Conservation (phyloP, 2,797 vertebrate genomes). For the Podarcis lilfordi region DNA sequence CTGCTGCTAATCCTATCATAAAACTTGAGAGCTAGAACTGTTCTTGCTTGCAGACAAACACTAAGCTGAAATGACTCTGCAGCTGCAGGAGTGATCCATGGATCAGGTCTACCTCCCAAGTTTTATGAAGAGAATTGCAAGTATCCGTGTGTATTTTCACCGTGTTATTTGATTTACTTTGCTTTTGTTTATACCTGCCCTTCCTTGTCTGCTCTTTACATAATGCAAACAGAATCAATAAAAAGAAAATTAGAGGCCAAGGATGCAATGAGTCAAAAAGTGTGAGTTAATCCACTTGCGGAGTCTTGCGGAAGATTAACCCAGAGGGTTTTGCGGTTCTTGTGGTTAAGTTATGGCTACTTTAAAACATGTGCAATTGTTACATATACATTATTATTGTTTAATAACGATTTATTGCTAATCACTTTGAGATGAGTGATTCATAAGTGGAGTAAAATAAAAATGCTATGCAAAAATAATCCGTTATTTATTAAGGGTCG, state of each 20-base stretch:
- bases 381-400: too few relatives aligned
- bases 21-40: not conserved
- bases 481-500: too few relatives aligned
- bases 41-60: not conserved
- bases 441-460: too few relatives aligned
- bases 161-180: not conserved
- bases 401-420: too few relatives aligned
- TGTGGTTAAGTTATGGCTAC: too few relatives aligned
- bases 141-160: not conserved
- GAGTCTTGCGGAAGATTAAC: not conserved
- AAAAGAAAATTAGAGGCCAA: not conserved
- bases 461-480: too few relatives aligned
- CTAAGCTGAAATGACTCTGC: not conserved
- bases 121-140: not conserved
- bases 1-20: not conserved
- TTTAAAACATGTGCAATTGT: too few relatives aligned
- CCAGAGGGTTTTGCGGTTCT: too few relatives aligned
- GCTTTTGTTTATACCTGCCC: not conserved
- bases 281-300: not conserved
- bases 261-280: not conserved
- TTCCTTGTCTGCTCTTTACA: not conserved
- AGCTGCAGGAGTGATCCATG: not conserved
- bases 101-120: not conserved
- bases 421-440: too few relatives aligned
- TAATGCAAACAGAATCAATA: not conserved